A percentile compares a stretch with the other conserved stretches of the same genome.
phyloP scores from a whole-genome alignment of 1,140 invertebrate genomes.

The honey bee (Apis mellifera) region Amel_HAv3.1 CM009940.2:11641001-11641500 shows the following conservation, averaged over 20 bases:
- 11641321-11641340: slow-evolving; percentile 43
- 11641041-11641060: background rate
- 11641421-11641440: background rate
- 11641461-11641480: too few species aligned
- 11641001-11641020: slow-evolving; percentile 39
- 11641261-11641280: slow-evolving; percentile 36
- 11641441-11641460: slow-evolving; percentile 36
- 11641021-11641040: slow-evolving; percentile 7
- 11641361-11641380: slow-evolving; percentile 76
- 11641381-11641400: slow-evolving; percentile 49
- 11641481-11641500: too few species aligned
- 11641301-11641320: slow-evolving; percentile 69
- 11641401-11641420: slow-evolving; percentile 3
- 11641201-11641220: too few species aligned
- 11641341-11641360: slow-evolving; percentile 64
- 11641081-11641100: slow-evolving; percentile 22
- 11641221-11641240: background rate
- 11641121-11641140: background rate
- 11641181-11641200: too few species aligned
- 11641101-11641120: too few species aligned
- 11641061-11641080: slow-evolving; percentile 81
- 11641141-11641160: background rate
- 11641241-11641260: slow-evolving; percentile 21
- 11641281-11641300: background rate
- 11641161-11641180: background rate